These are phyloP conservation scores for Tipula vernalis DNA, from an alignment of 2,888 invertebrate species.

Conservation along the genomic window DNA sequence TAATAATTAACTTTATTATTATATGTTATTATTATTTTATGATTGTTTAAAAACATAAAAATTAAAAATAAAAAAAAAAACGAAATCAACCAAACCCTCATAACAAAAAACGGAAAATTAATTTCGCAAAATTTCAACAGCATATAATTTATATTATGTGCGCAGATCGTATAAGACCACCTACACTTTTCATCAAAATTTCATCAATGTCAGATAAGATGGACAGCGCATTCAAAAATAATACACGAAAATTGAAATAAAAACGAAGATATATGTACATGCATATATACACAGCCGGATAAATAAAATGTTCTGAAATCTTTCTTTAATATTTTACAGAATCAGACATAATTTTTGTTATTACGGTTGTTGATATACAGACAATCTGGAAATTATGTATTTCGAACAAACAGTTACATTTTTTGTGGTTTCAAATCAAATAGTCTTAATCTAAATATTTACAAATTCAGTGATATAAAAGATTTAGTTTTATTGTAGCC, in stretches of 20 bases:
- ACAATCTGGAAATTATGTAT: too few species aligned
- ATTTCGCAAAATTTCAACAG: background rate
- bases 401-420: too few species aligned
- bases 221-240: background rate
- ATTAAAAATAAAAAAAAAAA: background rate
- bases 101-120: background rate
- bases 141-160: background rate
- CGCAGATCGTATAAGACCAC: background rate
- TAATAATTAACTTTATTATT: background rate
- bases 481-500: too few species aligned
- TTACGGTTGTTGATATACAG: background rate
- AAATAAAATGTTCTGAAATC: background rate
- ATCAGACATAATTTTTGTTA: background rate
- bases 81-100: background rate
- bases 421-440: too few species aligned
- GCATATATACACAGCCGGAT: background rate
- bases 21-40: background rate
- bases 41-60: background rate
- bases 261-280: background rate
- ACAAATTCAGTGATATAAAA: too few species aligned
- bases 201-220: background rate
- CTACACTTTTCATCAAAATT: background rate
- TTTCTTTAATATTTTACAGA: background rate
- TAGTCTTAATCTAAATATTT: too few species aligned
- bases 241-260: background rate